Conservation (phyloP, 2,113 vertebrate species). For the Leucoraja erinaceus region DNA sequence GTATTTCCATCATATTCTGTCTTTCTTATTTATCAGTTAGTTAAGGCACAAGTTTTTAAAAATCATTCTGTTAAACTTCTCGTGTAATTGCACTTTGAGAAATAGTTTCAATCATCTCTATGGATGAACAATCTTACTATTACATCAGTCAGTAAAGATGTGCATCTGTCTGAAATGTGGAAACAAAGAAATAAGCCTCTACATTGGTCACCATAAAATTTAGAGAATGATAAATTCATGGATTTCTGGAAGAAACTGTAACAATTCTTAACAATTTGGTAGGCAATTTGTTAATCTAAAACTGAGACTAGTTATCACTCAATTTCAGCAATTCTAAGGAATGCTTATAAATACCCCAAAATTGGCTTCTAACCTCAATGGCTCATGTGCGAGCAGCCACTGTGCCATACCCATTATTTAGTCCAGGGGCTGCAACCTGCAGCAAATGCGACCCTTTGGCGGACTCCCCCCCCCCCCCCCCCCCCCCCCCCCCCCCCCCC, state of each 20-base stretch:
- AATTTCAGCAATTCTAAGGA: not conserved
- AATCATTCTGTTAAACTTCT: not conserved
- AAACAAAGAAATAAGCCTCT: not conserved
- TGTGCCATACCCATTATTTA: not conserved
- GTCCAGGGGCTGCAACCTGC: too few species aligned
- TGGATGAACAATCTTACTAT: not conserved
- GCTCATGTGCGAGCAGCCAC: not conserved
- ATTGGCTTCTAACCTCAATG: not conserved
- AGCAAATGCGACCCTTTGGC: too few species aligned
- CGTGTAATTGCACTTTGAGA: not conserved
- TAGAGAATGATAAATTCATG: not conserved
- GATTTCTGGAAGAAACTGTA: not conserved
- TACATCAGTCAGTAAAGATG: not conserved
- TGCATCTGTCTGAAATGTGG: not conserved
- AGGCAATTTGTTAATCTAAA: not conserved
- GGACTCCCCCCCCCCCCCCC: too few species aligned
- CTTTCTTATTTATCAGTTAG: not conserved
- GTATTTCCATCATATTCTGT: too few species aligned
- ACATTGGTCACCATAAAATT: not conserved
- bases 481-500: too few species aligned
- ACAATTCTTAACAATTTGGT: not conserved
- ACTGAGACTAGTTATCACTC: not conserved
- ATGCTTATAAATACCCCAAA: not conserved
- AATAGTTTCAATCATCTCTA: not conserved
- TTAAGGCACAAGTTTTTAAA: constrained; percentile 34